Conservation (phyloP, 2,113 vertebrate species). For the Ptyas mucosa region DNA sequence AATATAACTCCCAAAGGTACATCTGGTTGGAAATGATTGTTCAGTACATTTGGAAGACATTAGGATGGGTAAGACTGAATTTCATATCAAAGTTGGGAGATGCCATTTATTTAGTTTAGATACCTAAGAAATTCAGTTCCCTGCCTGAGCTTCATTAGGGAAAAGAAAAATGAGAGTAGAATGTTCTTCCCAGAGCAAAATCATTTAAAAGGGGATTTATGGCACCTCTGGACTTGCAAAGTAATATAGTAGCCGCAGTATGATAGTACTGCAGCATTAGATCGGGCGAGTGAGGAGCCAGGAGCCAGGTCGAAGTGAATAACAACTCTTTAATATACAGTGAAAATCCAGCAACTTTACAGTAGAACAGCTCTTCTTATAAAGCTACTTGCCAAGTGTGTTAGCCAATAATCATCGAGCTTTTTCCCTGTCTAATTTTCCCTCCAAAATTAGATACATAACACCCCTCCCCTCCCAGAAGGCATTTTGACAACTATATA, state of each 20-base stretch:
- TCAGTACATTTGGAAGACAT: not conserved
- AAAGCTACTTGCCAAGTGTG: too few species aligned
- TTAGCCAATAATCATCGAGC: too few species aligned
- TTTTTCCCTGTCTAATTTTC: too few species aligned
- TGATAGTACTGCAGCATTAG: not conserved
- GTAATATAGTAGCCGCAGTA: not conserved
- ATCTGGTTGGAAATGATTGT: not conserved
- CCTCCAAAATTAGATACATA: too few species aligned
- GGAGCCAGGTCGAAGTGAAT: too few species aligned
- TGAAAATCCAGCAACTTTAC: too few species aligned
- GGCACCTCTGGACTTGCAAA: not conserved
- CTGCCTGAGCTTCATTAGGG: not conserved
- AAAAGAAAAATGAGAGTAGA: not conserved
- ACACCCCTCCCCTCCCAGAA: too few species aligned
- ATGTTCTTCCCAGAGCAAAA: not conserved
- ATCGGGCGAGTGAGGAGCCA: too few species aligned
- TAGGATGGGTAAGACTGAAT: not conserved
- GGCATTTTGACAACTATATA: too few species aligned
- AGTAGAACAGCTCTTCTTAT: too few species aligned
- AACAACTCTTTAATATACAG: too few species aligned
- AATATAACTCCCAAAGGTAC: not conserved
- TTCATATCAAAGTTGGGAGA: not conserved
- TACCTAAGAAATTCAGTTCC: not conserved
- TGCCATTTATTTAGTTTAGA: not conserved
- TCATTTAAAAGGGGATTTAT: not conserved